Base-by-base conservation (phyloP, 2,888 invertebrate species). In the Bombylius discolor region DNA sequence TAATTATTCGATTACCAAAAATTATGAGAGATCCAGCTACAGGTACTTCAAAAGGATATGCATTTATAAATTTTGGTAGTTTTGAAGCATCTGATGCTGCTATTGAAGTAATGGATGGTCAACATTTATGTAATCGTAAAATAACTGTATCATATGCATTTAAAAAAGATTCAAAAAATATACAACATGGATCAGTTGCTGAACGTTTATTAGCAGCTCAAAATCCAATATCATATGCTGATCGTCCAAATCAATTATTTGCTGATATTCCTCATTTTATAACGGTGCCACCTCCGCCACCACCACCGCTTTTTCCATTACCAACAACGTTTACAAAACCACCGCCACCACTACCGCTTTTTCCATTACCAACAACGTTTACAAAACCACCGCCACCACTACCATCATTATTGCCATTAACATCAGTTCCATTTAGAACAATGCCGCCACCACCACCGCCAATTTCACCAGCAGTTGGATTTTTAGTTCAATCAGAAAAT, bases 1-100 rank as follows among this genome's bases (percentile, higher is more conserved):
- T 98, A 14, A 98, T 98, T 67, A 78, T 98, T 61, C 97, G 98
- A 76, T 97, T 97, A 52, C 97, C 98, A 44, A 98, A 98, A 84
- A 99, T 99, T 52, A 99, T 99, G 98, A 79, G 99, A 68, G 99
- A 99, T 74, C 96, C 97, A 1, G 98, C 99, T 69, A 95, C 97
- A 0, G 99, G 99, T 13, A 98, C 98, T 69, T 97, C 97, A 0
- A 99, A 99, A 75, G 99, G 99, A 1, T 99, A 95, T 71, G 99
- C 99, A 0, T 99, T 99, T 69, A 96, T 99, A 57, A 99, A 99
- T 74, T 99, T 97, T 74, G 99, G 98, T 0, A 97, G 96, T 62
- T 99, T 99, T 69, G 99, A 99, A 68, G 98, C 99, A 0, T 97
- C 98, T 0, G 99, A 99, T 71, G 96, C 98, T 0, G 93, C 98